Evolutionary conservation across 2,888 invertebrate genomes (phyloP).

Genomic region (Buathra laborator): DNA sequence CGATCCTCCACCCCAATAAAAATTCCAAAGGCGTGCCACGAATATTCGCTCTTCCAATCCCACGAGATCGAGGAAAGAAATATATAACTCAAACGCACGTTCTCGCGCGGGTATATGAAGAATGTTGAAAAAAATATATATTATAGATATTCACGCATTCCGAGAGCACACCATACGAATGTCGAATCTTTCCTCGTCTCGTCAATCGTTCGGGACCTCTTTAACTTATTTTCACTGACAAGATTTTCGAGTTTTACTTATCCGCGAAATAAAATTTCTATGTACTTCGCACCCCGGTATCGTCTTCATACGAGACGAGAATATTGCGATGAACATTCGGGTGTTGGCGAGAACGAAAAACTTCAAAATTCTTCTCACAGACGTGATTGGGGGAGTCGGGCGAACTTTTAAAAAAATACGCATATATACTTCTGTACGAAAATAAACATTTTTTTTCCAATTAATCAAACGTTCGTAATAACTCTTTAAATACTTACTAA

Average conservation of each 20-base stretch:
- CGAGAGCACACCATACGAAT: constrained; percentile 22
- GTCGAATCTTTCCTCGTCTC: constrained; percentile 20
- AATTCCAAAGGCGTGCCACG: constrained; percentile 65
- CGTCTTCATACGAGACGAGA: too few species aligned
- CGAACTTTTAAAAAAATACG: too few species aligned
- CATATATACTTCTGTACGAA: too few species aligned
- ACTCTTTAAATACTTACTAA: too few species aligned
- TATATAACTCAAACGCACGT: constrained; percentile 42
- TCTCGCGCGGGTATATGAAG: constrained; percentile 40
- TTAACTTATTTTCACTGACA: neutral
- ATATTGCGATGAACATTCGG: too few species aligned
- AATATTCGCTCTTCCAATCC: constrained; percentile 47
- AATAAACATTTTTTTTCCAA: too few species aligned
- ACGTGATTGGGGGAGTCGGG: too few species aligned
- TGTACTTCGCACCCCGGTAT: too few species aligned
- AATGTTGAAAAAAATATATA: constrained; percentile 43
- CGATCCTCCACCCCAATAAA: constrained; percentile 61
- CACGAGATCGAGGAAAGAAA: constrained; percentile 31
- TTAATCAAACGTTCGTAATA: too few species aligned
- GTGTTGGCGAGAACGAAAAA: too few species aligned
- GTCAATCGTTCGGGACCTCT: constrained; percentile 4
- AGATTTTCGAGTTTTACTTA: constrained; percentile 10
- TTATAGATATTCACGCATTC: constrained; percentile 39
- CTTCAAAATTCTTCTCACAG: too few species aligned
- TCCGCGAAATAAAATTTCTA: neutral